Evolutionary conservation across 2,888 invertebrate genomes (phyloP), one percentile per base, ranked within the genome.

Genomic region (Machimus atricapillus): DNA sequence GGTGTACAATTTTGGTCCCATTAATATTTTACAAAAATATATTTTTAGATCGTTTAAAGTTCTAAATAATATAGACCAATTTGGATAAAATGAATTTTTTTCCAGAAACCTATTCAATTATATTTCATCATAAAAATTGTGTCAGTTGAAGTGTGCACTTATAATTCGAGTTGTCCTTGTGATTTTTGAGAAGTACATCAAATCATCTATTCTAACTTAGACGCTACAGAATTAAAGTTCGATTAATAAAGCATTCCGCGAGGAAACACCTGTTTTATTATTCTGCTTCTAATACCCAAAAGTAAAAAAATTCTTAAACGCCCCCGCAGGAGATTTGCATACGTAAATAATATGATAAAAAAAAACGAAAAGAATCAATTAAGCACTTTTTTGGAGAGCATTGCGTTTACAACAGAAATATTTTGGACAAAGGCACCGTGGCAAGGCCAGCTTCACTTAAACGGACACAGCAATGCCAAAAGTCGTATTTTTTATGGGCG

Each of bases 371-470:
- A 56, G 31, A 81, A 81, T 31, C 56, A 81, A 56, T 81, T 43
- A 31, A 81, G n/a, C 56, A 79, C 31, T 56, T 81, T 81, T 81
- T 52, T 81, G 56, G 81, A 56, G 78, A 66, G 27, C 66, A 27
- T 66, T 16, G 56, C 16, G 31, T 56, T 31, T 52, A 56, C n/a
- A 27, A 52, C 27, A 56, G 27, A 43, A 19, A 46, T 52, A 27
- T 52, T 56, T 52, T 81, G 56, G 81, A 31, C 81, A 81, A 27
- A 31, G 34, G 56, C 52, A 23, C 34, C 9, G 12, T 43, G 27
- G 16, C 81, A 81, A 81, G 81, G 81, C 31, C 56, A 81, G 1
- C 31, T 16, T 56, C 52, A 81, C 31, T 52, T 52, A 2, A 81
- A 43, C 31, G 52, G 56, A 81, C 52, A 31, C 27, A 81, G 34